phyloP scores from a whole-genome alignment of 1,140 invertebrate species.

The Brachionus koreanus region DNA sequence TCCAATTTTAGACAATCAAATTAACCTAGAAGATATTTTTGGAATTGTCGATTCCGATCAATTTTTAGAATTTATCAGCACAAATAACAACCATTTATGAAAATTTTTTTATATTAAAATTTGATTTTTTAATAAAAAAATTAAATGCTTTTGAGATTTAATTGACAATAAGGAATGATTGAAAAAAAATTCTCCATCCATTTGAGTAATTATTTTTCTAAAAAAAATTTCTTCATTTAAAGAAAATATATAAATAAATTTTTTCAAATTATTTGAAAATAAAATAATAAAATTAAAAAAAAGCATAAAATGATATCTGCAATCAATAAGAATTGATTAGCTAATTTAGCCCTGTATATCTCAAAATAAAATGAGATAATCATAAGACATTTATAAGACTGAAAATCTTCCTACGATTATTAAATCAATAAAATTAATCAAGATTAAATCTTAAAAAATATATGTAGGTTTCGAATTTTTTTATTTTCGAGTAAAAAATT shows the following conservation, averaged over 20 bases:
- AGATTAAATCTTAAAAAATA: not conserved
- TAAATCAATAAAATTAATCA: not conserved
- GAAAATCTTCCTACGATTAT: not conserved
- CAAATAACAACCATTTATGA: conserved; percentile 32
- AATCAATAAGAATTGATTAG: too few relatives aligned
- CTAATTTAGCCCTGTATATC: too few relatives aligned
- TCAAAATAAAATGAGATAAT: too few relatives aligned
- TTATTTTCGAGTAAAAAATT: not conserved
- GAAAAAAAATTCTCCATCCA: too few relatives aligned
- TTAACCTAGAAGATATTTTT: not conserved
- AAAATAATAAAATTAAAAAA: too few relatives aligned
- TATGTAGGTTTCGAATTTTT: not conserved
- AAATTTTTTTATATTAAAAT: not conserved
- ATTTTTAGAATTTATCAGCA: conserved; percentile 27
- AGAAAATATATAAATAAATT: too few relatives aligned
- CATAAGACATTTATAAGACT: not conserved
- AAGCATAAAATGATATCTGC: too few relatives aligned
- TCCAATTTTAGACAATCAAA: not conserved
- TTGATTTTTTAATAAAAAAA: not conserved
- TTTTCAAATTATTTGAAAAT: too few relatives aligned
- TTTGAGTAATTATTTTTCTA: too few relatives aligned
- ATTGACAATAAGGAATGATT: too few relatives aligned
- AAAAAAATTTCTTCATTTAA: too few relatives aligned
- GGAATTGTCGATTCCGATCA: conserved; percentile 25
- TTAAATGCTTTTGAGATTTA: not conserved